A percentile compares a stretch with the other conserved stretches of the same genome.
These are phyloP conservation scores for Plutomurus gul DNA, from an alignment of 1,140 invertebrate genomes.

Conservation along the genomic window DNA sequence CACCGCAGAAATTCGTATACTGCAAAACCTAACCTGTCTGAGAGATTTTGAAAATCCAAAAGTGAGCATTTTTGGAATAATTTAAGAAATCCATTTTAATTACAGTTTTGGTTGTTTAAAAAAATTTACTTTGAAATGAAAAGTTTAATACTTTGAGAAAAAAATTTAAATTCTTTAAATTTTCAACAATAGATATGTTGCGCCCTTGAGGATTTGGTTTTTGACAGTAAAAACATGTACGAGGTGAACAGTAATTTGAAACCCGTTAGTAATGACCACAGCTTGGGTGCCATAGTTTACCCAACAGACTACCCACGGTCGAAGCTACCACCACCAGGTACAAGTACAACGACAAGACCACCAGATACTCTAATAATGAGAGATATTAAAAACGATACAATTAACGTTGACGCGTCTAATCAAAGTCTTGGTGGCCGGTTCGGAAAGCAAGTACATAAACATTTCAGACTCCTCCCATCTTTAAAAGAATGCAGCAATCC, in stretches of 20 bases:
- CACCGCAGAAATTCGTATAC: conserved; percentile 14
- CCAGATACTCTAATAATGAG: too few species aligned
- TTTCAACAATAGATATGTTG: conserved; percentile 33
- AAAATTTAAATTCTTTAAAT: neutral
- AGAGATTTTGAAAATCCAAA: conserved; percentile 36
- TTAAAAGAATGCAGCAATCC: conserved; percentile 40
- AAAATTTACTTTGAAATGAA: too few species aligned
- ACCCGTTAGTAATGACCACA: neutral
- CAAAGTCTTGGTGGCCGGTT: neutral
- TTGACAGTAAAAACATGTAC: neutral
- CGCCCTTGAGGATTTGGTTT: neutral
- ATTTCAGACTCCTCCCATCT: conserved; percentile 42
- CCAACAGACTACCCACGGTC: neutral
- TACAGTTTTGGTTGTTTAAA: too few species aligned
- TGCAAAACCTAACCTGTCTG: conserved; percentile 38
- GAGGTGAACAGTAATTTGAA: neutral
- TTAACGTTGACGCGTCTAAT: neutral
- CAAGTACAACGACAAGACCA: too few species aligned
- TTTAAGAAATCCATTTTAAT: too few species aligned
- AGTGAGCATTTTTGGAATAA: too few species aligned
- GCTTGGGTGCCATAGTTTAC: neutral
- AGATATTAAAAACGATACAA: too few species aligned
- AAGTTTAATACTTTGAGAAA: too few species aligned
- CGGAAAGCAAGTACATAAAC: conserved; percentile 29
- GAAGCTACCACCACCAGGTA: too few species aligned